Percentiles rank a stretch among this genome's conserved stretches.
Conservation (phyloP, 2,113 vertebrate genomes). For the Phoenicopterus ruber region DNA sequence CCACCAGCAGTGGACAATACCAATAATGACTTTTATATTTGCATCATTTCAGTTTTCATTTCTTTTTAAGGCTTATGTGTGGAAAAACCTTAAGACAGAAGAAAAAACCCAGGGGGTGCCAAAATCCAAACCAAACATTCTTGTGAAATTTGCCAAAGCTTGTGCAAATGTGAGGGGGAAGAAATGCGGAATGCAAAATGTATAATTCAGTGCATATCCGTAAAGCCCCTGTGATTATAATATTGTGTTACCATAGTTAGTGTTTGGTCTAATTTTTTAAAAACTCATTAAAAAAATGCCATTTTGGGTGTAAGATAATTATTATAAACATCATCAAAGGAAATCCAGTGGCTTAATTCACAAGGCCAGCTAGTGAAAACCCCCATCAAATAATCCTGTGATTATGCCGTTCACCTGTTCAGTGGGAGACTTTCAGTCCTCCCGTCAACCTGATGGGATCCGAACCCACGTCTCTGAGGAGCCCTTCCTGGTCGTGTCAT, state of each 20-base stretch:
- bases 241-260: not conserved
- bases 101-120: not conserved
- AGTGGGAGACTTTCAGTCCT: not conserved
- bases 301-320: not conserved
- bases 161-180: not conserved
- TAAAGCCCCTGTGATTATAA: not conserved
- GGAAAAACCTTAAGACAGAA: not conserved
- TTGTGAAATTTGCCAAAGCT: not conserved
- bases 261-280: not conserved
- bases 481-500: not conserved
- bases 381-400: not conserved
- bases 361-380: not conserved
- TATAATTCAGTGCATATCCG: not conserved
- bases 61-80: not conserved
- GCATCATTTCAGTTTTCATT: not conserved
- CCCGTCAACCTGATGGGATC: not conserved
- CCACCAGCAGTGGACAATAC: not conserved
- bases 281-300: not conserved
- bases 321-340: not conserved
- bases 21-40: not conserved
- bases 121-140: not conserved
- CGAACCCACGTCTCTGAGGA: not conserved
- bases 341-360: not conserved
- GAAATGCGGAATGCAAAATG: not conserved
- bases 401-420: not conserved